phyloP scores from a whole-genome alignment of 2,888 invertebrate genomes.

The Phyllotreta cruciferae region DNA sequence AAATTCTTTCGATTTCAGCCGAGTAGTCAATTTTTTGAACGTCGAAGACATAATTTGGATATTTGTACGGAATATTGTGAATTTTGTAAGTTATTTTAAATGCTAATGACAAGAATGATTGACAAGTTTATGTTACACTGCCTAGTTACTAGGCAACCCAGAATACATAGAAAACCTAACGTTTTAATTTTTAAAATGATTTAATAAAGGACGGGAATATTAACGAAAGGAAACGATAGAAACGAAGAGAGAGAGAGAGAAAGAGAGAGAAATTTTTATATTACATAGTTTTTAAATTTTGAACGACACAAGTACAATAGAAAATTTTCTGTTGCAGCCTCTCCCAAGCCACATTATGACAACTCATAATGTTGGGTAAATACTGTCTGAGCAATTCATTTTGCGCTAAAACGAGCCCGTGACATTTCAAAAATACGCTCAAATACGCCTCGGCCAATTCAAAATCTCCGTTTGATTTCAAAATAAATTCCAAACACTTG shows the following conservation, averaged over 20 bases:
- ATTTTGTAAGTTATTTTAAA: too few relatives aligned
- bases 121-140: too few relatives aligned
- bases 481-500: slow-evolving; percentile 72
- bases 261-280: background rate
- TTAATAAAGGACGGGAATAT: too few relatives aligned
- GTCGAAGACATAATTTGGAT: too few relatives aligned
- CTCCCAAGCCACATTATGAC: slow-evolving; percentile 70
- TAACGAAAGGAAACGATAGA: too few relatives aligned
- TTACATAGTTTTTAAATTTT: slow-evolving; percentile 71
- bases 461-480: slow-evolving; percentile 81
- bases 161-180: too few relatives aligned
- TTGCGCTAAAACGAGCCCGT: slow-evolving; percentile 69
- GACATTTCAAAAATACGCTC: slow-evolving; percentile 84
- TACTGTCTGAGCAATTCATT: slow-evolving; percentile 64
- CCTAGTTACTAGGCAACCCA: too few relatives aligned
- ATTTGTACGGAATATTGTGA: too few relatives aligned
- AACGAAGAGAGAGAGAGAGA: background rate
- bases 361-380: slow-evolving; percentile 66
- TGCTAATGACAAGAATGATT: too few relatives aligned
- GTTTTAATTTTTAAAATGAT: too few relatives aligned
- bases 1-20: too few relatives aligned
- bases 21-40: too few relatives aligned
- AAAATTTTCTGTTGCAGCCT: slow-evolving; percentile 72
- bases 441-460: slow-evolving; percentile 92
- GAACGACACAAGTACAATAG: slow-evolving; percentile 78